phyloP scores from a whole-genome alignment of 2,113 vertebrate species.

The Canis aureus region DNA sequence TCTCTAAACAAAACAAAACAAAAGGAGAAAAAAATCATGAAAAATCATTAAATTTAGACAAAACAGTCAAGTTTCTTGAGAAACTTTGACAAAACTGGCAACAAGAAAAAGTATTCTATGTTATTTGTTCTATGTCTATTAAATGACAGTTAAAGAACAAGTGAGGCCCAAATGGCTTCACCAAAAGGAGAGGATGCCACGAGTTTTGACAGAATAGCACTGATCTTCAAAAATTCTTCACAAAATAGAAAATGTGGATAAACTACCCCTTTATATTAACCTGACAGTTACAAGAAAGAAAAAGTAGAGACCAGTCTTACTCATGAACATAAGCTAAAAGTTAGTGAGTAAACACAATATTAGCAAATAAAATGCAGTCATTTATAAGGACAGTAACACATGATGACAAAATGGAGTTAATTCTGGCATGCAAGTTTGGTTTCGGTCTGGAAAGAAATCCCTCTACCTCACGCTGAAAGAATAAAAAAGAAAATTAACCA shows the following conservation, averaged over 20 bases:
- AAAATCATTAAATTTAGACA: background rate
- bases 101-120: background rate
- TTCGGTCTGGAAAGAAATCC: background rate
- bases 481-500: background rate
- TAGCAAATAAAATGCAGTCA: background rate
- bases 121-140: background rate
- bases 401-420: background rate
- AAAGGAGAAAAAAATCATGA: background rate
- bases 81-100: background rate
- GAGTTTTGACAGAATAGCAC: background rate
- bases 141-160: background rate
- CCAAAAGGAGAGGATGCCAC: background rate
- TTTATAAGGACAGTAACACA: background rate
- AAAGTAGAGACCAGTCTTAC: background rate
- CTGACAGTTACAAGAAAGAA: background rate
- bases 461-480: background rate
- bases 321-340: background rate
- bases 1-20: background rate
- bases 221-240: background rate
- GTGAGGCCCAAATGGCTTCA: background rate
- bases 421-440: background rate
- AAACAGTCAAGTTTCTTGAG: background rate
- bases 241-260: background rate
- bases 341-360: background rate
- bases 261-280: background rate